Conservation (phyloP, 2,113 vertebrate species). For the Aspiorhynchus laticeps region DNA sequence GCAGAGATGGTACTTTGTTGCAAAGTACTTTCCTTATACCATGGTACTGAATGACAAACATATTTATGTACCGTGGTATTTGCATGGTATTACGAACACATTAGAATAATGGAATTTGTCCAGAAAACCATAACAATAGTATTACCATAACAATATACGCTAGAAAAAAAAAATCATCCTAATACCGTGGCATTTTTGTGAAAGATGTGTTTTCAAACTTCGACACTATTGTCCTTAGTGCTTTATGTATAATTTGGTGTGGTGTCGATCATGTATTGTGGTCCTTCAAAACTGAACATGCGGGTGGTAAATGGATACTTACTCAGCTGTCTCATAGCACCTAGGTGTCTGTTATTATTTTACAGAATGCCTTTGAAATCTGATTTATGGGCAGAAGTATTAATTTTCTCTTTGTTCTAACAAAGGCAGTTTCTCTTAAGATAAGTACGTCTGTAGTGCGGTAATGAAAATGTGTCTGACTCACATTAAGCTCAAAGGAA, state of each 20-base stretch:
- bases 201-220: conserved; percentile 3
- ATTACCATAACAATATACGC: not conserved
- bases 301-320: not conserved
- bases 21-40: not conserved
- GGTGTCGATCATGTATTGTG: not conserved
- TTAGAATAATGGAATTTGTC: not conserved
- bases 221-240: not conserved
- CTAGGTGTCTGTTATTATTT: conserved; percentile 16
- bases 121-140: not conserved
- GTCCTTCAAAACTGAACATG: conserved; percentile 16
- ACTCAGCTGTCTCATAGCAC: conserved; percentile 2
- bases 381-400: conserved; percentile 28
- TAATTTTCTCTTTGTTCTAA: conserved; percentile 25
- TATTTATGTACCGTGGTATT: not conserved
- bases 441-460: not conserved
- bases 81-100: not conserved
- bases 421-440: conserved; percentile 31
- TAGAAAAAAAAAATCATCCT: not conserved
- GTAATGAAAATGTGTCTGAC: conserved; percentile 26
- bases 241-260: not conserved
- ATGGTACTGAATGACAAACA: not conserved
- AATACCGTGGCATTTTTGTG: not conserved
- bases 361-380: conserved; percentile 23
- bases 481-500: conserved; percentile 21
- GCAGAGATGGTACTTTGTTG: not conserved